These are phyloP conservation scores for Leucophenga varia DNA, from an alignment of 1,140 invertebrate species.

Conservation along the genomic window DNA sequence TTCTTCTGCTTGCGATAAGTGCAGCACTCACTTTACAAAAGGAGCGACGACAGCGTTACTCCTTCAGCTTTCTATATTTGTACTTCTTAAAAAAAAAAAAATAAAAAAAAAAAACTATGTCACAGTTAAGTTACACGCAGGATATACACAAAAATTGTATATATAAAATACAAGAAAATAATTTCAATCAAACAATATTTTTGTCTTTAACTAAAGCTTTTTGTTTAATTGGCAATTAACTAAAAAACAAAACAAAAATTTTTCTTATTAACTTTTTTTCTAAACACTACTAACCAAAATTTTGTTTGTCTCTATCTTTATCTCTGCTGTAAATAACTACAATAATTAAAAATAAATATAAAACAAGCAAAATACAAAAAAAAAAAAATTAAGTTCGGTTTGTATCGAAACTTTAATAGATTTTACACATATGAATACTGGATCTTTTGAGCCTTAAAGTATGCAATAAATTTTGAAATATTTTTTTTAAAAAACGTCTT, in stretches of 20 bases:
- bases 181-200: too few species aligned
- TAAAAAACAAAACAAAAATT: constrained; percentile 6
- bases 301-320: background rate
- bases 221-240: background rate
- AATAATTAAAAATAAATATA: constrained; percentile 12
- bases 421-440: too few species aligned
- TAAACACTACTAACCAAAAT: background rate
- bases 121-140: too few species aligned
- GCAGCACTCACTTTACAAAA: constrained; percentile 55
- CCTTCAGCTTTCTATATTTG: background rate
- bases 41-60: constrained; percentile 17
- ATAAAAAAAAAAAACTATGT: too few species aligned
- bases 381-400: constrained; percentile 8
- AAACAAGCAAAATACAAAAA: constrained; percentile 7
- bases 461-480: too few species aligned
- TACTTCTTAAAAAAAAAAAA: background rate
- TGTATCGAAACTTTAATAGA: background rate
- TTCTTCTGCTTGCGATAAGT: constrained; percentile 44
- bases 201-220: constrained; percentile 3
- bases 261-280: too few species aligned
- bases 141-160: too few species aligned
- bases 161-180: too few species aligned
- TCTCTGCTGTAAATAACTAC: background rate
- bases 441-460: too few species aligned
- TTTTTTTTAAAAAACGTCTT: too few species aligned